Evolutionary conservation across 2,113 vertebrate genomes (phyloP).

Genomic region (Tautogolabrus adspersus): DNA sequence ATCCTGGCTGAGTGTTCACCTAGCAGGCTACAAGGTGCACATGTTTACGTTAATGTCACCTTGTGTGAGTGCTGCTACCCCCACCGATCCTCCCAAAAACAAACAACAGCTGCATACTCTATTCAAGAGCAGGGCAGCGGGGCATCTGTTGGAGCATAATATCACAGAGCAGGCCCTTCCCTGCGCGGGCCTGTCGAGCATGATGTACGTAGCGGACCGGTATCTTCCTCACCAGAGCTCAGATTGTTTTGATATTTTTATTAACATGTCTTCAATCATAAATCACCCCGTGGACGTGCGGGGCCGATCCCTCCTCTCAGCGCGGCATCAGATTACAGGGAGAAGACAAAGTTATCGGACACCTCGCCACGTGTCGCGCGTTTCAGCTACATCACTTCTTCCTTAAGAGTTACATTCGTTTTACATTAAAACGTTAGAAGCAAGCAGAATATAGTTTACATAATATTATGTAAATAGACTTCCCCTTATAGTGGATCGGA

Average conservation of each 20-base stretch:
- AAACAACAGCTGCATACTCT: slow-evolving; percentile 69
- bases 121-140: slow-evolving; percentile 47
- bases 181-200: slow-evolving; percentile 77
- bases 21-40: slow-evolving; percentile 20
- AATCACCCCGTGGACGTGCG: slow-evolving; percentile 77
- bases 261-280: slow-evolving; percentile 88
- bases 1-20: slow-evolving; percentile 10
- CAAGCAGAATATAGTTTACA: slow-evolving; percentile 72
- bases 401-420: slow-evolving; percentile 39
- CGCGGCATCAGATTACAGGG: slow-evolving; percentile 81
- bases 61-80: slow-evolving; percentile 63
- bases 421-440: slow-evolving; percentile 55
- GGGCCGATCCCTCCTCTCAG: slow-evolving; percentile 70
- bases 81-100: slow-evolving; percentile 48
- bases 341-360: slow-evolving; percentile 81
- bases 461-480: slow-evolving; percentile 75
- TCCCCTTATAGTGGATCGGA: slow-evolving; percentile 12
- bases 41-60: slow-evolving; percentile 73
- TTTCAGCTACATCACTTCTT: slow-evolving; percentile 53
- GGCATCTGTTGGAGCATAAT: slow-evolving; percentile 60
- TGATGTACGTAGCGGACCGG: slow-evolving; percentile 82
- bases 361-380: slow-evolving; percentile 60
- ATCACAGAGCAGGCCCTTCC: slow-evolving; percentile 56
- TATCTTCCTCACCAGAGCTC: slow-evolving; percentile 84
- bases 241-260: slow-evolving; percentile 88